Evolutionary conservation across 2,113 vertebrate species (phyloP).

Genomic region (Chiloscyllium plagiosum): DNA sequence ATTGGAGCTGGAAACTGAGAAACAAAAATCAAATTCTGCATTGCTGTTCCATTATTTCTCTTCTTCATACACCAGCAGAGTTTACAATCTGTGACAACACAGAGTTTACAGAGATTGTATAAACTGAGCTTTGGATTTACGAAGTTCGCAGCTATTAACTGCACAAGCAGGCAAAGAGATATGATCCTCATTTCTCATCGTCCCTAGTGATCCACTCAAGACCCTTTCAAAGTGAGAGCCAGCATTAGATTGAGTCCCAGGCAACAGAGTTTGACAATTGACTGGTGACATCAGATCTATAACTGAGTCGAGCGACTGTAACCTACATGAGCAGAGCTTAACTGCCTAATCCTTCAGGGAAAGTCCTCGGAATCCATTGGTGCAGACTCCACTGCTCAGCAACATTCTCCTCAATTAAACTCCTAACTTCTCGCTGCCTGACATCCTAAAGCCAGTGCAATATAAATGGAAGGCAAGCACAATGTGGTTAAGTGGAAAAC

Average conservation of each 20-base stretch:
- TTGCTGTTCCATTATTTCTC: no score
- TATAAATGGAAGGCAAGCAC: not conserved
- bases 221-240: not conserved
- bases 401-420: not conserved
- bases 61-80: no score
- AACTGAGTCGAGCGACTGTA: not conserved
- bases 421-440: not conserved
- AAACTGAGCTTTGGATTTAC: not conserved
- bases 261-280: not conserved
- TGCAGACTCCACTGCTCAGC: not conserved
- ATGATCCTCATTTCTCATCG: not conserved
- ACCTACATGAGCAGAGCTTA: not conserved
- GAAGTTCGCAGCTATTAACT: not conserved
- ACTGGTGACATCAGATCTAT: not conserved
- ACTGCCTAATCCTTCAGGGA: not conserved
- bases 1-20: no score
- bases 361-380: not conserved
- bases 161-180: not conserved
- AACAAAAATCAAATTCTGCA: no score
- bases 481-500: not conserved
- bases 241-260: not conserved
- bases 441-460: not conserved
- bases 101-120: not conserved
- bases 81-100: not conserved
- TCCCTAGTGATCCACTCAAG: not conserved